phyloP scores from a whole-genome alignment of 1,140 invertebrate species.

The Coenobita brevimanus region DNA sequence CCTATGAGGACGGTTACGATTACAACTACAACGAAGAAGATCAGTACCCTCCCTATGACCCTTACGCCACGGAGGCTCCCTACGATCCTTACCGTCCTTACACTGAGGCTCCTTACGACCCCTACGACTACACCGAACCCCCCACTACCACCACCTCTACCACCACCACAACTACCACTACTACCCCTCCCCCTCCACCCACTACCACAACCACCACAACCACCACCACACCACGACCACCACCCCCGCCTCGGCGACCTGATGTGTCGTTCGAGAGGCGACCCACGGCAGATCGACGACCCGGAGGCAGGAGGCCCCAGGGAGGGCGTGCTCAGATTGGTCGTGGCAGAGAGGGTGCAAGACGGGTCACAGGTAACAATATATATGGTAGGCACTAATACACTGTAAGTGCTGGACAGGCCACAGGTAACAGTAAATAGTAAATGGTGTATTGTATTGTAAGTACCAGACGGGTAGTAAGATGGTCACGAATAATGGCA shows the following conservation, averaged over 20 bases:
- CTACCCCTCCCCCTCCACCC: conserved; percentile 40
- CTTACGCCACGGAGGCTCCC: conserved; percentile 53
- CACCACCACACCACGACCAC: conserved; percentile 50
- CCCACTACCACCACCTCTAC: conserved; percentile 51
- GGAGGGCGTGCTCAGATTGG: not conserved
- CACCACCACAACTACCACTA: conserved; percentile 31
- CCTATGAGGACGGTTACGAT: conserved; percentile 34
- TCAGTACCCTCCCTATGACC: conserved; percentile 43
- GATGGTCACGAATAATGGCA: too few relatives aligned
- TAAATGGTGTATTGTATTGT: too few relatives aligned
- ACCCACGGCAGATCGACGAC: conserved; percentile 22
- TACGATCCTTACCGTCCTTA: conserved; percentile 26
- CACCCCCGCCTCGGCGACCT: conserved; percentile 12
- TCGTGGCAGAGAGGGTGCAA: not conserved
- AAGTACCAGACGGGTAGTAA: too few relatives aligned
- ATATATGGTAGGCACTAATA: too few relatives aligned
- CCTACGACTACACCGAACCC: conserved; percentile 8
- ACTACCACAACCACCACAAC: conserved; percentile 46
- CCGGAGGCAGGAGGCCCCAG: not conserved
- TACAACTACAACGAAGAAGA: conserved; percentile 13
- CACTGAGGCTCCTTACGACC: not conserved
- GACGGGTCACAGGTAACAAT: not conserved
- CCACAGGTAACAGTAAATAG: too few relatives aligned
- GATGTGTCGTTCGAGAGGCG: conserved; percentile 12
- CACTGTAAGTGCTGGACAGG: too few relatives aligned